These are phyloP conservation scores for Dendrolimus punctatus DNA, from an alignment of 1,140 invertebrate species.

Conservation along the genomic window DNA sequence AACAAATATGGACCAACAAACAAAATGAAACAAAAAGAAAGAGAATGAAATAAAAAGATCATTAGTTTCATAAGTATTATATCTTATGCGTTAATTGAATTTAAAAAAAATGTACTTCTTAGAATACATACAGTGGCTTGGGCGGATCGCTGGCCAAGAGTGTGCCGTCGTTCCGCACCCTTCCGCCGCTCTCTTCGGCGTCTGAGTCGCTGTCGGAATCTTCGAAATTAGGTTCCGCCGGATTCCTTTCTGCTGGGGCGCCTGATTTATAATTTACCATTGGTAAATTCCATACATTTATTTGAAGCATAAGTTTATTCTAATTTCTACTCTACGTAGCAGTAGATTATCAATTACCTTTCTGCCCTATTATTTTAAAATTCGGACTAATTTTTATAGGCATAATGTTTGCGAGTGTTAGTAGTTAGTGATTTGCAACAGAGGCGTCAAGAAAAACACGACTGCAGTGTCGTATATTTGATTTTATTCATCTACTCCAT, in stretches of 20 bases:
- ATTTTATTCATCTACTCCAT: too few species aligned
- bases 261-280: conserved; percentile 20
- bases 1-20: conserved; percentile 3
- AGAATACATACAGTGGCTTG: conserved; percentile 90
- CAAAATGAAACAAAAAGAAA: conserved; percentile 16
- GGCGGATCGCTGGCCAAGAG: conserved; percentile 96
- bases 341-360: too few species aligned
- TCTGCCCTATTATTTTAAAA: too few species aligned
- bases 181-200: conserved; percentile 77
- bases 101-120: not conserved
- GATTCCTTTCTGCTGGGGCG: conserved; percentile 58
- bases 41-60: conserved; percentile 26
- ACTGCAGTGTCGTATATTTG: too few species aligned
- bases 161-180: conserved; percentile 91
- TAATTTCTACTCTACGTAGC: too few species aligned
- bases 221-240: conserved; percentile 74
- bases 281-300: too few species aligned
- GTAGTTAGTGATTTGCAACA: too few species aligned
- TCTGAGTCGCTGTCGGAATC: conserved; percentile 79
- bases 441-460: too few species aligned
- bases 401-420: too few species aligned
- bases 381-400: too few species aligned
- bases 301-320: too few species aligned
- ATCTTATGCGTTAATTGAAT: conserved; percentile 5
- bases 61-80: conserved; percentile 16